Conservation (phyloP, 2,113 vertebrate species). For the Phycodurus eques region DNA sequence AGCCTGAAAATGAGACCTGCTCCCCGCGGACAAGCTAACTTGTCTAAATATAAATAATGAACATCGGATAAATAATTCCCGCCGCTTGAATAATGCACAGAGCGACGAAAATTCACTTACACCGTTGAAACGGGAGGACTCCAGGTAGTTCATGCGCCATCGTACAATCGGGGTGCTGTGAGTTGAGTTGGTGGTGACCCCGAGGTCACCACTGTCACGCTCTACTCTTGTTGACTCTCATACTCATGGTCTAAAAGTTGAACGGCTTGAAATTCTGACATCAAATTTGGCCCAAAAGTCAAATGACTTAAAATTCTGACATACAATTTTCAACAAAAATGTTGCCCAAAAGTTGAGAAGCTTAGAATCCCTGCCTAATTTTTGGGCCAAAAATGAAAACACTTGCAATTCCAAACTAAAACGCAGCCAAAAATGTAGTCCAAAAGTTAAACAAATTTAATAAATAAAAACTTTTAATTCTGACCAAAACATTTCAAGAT, state of each 20-base stretch:
- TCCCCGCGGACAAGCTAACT: constrained; percentile 73
- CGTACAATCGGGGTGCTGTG: constrained; percentile 44
- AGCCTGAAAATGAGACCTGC: constrained; percentile 81
- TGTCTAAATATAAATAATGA: constrained; percentile 83
- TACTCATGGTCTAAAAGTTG: neutral
- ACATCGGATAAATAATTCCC: constrained; percentile 82
- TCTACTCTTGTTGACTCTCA: neutral
- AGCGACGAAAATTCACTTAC: constrained; percentile 68
- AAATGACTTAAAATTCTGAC: neutral
- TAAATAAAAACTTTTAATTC: no score
- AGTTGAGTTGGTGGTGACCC: constrained; percentile 29
- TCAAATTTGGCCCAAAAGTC: neutral
- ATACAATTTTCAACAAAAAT: neutral
- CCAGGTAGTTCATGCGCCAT: constrained; percentile 57
- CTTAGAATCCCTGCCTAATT: no score
- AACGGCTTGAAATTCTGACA: neutral
- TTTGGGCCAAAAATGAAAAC: no score
- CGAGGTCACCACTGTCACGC: constrained; percentile 7
- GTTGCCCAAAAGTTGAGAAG: no score
- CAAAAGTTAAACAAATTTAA: no score
- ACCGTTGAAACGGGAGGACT: constrained; percentile 61
- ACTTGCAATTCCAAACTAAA: no score
- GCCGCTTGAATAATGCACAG: constrained; percentile 73
- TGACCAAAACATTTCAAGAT: no score
- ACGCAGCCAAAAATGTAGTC: no score